These are phyloP conservation scores for Hololepta plana DNA, from an alignment of 2,888 invertebrate genomes.

Conservation along the genomic window DNA sequence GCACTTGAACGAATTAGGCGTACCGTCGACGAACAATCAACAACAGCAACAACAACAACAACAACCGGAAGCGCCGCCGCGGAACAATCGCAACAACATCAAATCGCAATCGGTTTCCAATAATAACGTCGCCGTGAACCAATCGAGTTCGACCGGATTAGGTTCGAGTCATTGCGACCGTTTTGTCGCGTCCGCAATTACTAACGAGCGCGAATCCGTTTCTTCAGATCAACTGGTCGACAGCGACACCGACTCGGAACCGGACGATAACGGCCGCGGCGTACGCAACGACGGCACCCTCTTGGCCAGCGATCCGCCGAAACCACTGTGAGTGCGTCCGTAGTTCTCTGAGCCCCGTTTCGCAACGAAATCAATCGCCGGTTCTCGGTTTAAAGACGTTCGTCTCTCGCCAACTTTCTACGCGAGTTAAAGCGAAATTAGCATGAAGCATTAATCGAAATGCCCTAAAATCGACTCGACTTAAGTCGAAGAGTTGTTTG, in stretches of 20 bases:
- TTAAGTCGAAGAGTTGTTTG: no score
- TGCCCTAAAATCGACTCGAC: no score
- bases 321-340: conserved; percentile 74
- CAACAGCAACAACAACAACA: conserved; percentile 8
- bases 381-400: no score
- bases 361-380: no score
- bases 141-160: no score
- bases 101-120: conserved; percentile 17
- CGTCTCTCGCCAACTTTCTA: no score
- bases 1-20: conserved; percentile 85
- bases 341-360: conserved; percentile 1
- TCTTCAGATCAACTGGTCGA: conserved; percentile 35
- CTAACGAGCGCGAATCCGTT: conserved; percentile 10
- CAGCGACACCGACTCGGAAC: conserved; percentile 68
- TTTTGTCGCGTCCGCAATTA: no score
- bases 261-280: conserved; percentile 55
- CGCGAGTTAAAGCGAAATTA: no score
- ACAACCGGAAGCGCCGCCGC: conserved; percentile 52
- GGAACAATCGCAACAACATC: conserved; percentile 32
- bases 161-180: no score
- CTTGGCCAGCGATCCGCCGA: conserved; percentile 89
- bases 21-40: conserved; percentile 35
- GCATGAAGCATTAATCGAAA: no score
- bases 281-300: conserved; percentile 85
- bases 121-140: conserved; percentile 17